Evolutionary conservation across 1,140 invertebrate genomes (phyloP).

Genomic region (Solenopsis invicta): DNA sequence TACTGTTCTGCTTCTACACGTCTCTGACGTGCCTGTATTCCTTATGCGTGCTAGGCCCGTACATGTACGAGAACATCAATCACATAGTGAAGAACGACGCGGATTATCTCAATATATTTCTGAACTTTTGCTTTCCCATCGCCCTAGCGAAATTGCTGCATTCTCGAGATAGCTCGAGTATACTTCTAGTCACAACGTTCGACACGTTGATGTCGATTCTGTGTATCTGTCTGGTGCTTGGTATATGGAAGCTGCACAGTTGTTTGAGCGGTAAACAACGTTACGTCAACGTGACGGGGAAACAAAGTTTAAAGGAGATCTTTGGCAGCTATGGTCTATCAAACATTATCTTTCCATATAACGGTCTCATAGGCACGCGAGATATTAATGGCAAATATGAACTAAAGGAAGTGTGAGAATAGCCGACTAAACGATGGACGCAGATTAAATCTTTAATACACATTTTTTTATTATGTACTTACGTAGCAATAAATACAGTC

Average conservation of each 20-base stretch:
- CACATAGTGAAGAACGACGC: conserved; percentile 67
- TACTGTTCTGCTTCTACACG: conserved; percentile 79
- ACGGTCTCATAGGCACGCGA: conserved; percentile 77
- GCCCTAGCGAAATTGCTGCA: conserved; percentile 74
- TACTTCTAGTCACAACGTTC: conserved; percentile 77
- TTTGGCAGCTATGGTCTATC: conserved; percentile 80
- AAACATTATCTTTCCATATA: conserved; percentile 80
- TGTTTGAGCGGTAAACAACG: conserved; percentile 77
- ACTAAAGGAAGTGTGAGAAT: conserved; percentile 73
- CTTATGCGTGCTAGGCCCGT: conserved; percentile 72
- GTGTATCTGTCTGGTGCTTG: conserved; percentile 73
- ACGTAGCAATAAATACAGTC: conserved; percentile 72
- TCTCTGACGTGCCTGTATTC: conserved; percentile 79
- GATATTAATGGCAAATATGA: conserved; percentile 76
- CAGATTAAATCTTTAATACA: not conserved
- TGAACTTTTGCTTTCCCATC: conserved; percentile 80
- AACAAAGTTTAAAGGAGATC: conserved; percentile 74
- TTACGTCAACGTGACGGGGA: conserved; percentile 71
- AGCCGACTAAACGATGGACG: not conserved
- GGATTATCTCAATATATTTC: conserved; percentile 72
- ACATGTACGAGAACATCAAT: conserved; percentile 77
- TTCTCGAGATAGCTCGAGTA: conserved; percentile 67
- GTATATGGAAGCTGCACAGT: conserved; percentile 76
- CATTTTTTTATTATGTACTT: conserved; percentile 56
- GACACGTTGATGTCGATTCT: conserved; percentile 75